Conservation (phyloP, 2,113 vertebrate genomes). For the Chaetodon auriga region DNA sequence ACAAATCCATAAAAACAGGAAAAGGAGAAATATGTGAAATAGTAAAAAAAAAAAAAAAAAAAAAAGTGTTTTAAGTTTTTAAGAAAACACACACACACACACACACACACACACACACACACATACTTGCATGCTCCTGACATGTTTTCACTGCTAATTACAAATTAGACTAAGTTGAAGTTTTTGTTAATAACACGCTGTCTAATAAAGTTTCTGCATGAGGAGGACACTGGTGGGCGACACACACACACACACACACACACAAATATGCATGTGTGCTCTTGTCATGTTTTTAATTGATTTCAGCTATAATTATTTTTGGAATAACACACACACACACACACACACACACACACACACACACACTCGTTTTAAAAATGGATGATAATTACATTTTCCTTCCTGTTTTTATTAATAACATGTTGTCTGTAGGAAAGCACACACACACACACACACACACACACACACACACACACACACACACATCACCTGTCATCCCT, state of each 20-base stretch:
- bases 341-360: slow-evolving; percentile 55
- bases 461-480: slow-evolving; percentile 50
- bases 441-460: slow-evolving; percentile 41
- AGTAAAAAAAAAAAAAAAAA: slow-evolving; percentile 16
- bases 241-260: slow-evolving; percentile 43
- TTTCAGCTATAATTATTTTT: slow-evolving; percentile 77
- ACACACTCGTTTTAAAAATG: slow-evolving; percentile 35
- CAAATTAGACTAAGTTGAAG: slow-evolving; percentile 68
- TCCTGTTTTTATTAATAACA: slow-evolving; percentile 78
- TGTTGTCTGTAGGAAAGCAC: slow-evolving; percentile 65
- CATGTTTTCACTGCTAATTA: slow-evolving; percentile 74
- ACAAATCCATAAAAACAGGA: slow-evolving; percentile 3
- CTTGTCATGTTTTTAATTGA: slow-evolving; percentile 79
- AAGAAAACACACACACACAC: neutral
- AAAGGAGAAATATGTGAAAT: neutral
- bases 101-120: neutral
- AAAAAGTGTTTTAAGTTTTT: slow-evolving; percentile 13
- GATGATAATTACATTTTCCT: slow-evolving; percentile 63
- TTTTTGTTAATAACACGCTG: slow-evolving; percentile 78
- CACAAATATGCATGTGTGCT: slow-evolving; percentile 43
- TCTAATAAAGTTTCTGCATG: slow-evolving; percentile 58
- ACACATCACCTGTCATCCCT: slow-evolving; percentile 64
- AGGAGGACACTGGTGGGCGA: slow-evolving; percentile 48
- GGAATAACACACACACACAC: slow-evolving; percentile 58
- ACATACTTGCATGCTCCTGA: slow-evolving; percentile 36